Evolutionary conservation across 2,888 invertebrate genomes (phyloP).

Genomic region (Apotomis betuletana): DNA sequence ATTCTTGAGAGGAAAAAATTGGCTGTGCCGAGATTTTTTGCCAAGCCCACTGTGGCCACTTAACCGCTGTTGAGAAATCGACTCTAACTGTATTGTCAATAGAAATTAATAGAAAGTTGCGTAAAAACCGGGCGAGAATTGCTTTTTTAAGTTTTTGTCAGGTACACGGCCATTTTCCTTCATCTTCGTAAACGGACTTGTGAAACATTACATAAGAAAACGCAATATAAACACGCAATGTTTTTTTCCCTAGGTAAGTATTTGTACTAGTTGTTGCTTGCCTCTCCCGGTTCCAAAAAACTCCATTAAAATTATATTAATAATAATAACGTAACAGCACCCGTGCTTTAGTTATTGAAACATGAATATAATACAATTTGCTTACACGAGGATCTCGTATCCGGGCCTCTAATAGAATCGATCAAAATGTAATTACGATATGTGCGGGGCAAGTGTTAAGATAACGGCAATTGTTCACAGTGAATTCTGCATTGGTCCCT

Average conservation of each 20-base stretch:
- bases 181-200: not conserved
- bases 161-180: constrained; percentile 7
- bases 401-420: constrained; percentile 51
- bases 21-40: constrained; percentile 42
- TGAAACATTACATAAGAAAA: not conserved
- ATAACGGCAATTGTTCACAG: not conserved
- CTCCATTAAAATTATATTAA: not conserved
- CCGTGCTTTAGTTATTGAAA: constrained; percentile 23
- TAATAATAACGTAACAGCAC: not conserved
- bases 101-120: constrained; percentile 50
- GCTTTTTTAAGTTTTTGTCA: constrained; percentile 7
- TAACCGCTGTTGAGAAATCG: constrained; percentile 49
- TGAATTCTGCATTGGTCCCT: not conserved
- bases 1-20: not conserved
- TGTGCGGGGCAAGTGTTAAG: constrained; percentile 49
- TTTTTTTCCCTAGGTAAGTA: too few relatives aligned
- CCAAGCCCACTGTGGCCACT: constrained; percentile 47
- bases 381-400: constrained; percentile 46
- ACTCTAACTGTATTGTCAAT: constrained; percentile 54
- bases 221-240: too few relatives aligned
- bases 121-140: constrained; percentile 17
- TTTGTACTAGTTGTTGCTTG: too few relatives aligned
- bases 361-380: constrained; percentile 54
- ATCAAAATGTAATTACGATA: constrained; percentile 68
- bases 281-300: too few relatives aligned